phyloP scores from a whole-genome alignment of 2,888 invertebrate genomes.

The Charanyca ferruginea region DNA sequence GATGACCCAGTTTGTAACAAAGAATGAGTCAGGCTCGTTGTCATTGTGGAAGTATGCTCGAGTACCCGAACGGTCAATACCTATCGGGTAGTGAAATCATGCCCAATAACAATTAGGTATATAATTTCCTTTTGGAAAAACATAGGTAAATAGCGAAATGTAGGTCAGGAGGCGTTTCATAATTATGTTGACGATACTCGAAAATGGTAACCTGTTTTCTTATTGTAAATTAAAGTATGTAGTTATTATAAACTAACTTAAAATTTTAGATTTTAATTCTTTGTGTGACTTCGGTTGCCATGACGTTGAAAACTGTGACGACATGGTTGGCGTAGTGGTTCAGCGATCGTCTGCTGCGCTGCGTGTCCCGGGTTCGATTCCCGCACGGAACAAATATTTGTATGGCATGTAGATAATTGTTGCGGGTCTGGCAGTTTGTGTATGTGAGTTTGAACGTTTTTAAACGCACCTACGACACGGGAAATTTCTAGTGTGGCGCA shows the following conservation, averaged over 20 bases:
- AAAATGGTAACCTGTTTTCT: background rate
- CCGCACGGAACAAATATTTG: no score
- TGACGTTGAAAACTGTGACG: no score
- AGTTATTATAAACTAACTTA: background rate
- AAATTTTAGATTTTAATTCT: background rate
- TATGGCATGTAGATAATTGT: no score
- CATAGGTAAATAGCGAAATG: no score
- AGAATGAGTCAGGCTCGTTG: conserved; percentile 83
- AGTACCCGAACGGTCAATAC: conserved; percentile 63
- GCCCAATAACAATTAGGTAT: conserved; percentile 7
- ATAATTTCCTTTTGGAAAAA: conserved; percentile 1
- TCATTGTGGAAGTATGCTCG: conserved; percentile 78
- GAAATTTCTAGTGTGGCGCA: no score
- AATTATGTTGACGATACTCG: background rate
- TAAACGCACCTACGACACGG: no score
- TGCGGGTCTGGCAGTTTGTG: no score
- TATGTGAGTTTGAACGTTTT: no score
- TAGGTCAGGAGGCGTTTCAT: no score
- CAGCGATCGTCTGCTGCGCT: background rate
- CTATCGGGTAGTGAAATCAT: conserved; percentile 30
- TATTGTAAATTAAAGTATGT: background rate
- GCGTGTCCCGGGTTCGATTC: no score
- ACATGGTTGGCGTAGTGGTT: no score
- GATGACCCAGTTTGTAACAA: conserved; percentile 85
- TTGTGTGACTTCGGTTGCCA: background rate